Evolutionary conservation across 2,113 vertebrate genomes (phyloP), one percentile per base, ranked within the genome.

Genomic region (Pampusana beccarii): DNA sequence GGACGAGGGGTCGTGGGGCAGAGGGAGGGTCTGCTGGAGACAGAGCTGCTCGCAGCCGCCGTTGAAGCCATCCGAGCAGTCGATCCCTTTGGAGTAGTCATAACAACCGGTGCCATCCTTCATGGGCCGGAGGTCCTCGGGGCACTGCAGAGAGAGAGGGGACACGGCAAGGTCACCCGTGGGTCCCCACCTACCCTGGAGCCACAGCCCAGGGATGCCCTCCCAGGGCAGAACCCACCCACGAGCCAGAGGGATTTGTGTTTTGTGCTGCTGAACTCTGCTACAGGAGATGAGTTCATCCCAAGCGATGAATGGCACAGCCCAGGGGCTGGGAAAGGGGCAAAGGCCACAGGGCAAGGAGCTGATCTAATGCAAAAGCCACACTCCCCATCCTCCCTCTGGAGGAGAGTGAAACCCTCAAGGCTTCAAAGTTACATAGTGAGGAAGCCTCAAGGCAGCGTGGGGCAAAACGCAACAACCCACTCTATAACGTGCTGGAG

Each of bases 21-120:
- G 98, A 34, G 99, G 98, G 51, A 99, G 98, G 1, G 99, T 98
- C 97, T 99, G 99, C 97, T 99, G 99, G 20, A 99, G 98, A 90
- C 99, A 99, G 36, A 99, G 98, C 97, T 99, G 99, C 97, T 99
- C 99, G 1, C 99, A 99, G 92, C 99, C 99, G 0, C 99, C 99
- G 2, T 99, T 99, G 98, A 99, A 99, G 91, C 99, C 99, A 8
- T 99, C 99, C 0, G 99, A 99, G 97, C 99, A 99, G 98, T 99
- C 99, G 1, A 99, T 99, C 78, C 99, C 99, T 97, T 98, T 98
- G 81, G 99, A 99, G 98, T 98, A 99, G 97, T 99, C 99, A 24
- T 99, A 99, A 98, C 99, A 99, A 86, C 99, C 99, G 0, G 99
- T 99, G 79, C 99, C 99, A 2, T 99, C 99, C 97, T 99, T 99